These are phyloP conservation scores for Podabrus alpinus DNA, from an alignment of 2,888 invertebrate genomes.

Conservation along the genomic window DNA sequence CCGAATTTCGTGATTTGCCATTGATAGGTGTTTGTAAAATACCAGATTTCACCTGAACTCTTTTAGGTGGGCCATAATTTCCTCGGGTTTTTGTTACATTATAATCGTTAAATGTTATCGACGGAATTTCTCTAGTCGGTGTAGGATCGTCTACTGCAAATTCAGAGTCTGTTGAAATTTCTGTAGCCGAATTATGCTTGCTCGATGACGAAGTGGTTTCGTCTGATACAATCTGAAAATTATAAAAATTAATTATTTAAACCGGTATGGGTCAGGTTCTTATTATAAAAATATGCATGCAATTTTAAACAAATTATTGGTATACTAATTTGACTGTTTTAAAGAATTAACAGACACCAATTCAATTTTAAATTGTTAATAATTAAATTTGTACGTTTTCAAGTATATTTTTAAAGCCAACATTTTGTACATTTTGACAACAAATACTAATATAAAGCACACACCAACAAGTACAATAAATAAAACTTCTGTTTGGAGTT, in stretches of 20 bases:
- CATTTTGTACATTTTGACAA: background rate
- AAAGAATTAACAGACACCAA: too few species aligned
- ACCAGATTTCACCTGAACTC: slow-evolving; percentile 64
- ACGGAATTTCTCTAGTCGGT: slow-evolving; percentile 74
- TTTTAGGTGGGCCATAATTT: slow-evolving; percentile 56
- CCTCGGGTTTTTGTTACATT: slow-evolving; percentile 62
- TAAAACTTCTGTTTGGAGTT: background rate
- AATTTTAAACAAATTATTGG: background rate
- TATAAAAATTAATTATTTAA: background rate
- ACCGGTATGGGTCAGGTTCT: background rate
- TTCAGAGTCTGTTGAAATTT: slow-evolving; percentile 91
- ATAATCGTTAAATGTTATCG: slow-evolving; percentile 73
- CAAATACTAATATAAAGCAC: background rate
- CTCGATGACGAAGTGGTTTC: slow-evolving; percentile 68
- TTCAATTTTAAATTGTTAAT: too few species aligned
- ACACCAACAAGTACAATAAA: background rate
- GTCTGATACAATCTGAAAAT: slow-evolving; percentile 67
- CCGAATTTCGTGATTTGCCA: slow-evolving; percentile 43
- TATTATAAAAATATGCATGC: background rate
- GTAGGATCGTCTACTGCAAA: slow-evolving; percentile 81
- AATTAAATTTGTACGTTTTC: background rate
- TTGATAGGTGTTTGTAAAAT: slow-evolving; percentile 56
- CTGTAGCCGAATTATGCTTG: slow-evolving; percentile 84
- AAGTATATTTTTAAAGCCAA: background rate
- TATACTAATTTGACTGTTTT: background rate